Evolutionary conservation across 2,888 invertebrate species (phyloP).

Genomic region (Drosophila cyrtoloma): DNA sequence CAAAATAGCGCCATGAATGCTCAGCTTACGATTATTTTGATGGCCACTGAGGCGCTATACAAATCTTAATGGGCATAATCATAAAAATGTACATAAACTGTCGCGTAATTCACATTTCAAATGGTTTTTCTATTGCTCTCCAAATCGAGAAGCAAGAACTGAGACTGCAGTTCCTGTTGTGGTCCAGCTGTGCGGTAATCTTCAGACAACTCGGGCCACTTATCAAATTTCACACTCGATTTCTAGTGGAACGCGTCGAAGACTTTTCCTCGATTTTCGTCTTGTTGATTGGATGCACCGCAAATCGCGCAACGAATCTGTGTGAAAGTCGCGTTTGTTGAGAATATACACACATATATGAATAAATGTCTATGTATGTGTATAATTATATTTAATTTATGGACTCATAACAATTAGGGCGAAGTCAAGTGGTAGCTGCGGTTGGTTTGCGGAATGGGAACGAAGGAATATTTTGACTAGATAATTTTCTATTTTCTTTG

Average conservation of each 20-base stretch:
- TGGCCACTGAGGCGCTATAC: conserved; percentile 30
- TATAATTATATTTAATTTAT: conserved; percentile 35
- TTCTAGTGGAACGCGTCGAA: conserved; percentile 49
- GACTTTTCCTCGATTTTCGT: conserved; percentile 25
- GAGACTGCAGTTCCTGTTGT: conserved; percentile 26
- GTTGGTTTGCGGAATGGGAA: conserved; percentile 1
- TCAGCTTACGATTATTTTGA: conserved; percentile 28
- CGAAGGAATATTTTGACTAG: conserved; percentile 24
- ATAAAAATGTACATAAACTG: conserved; percentile 61
- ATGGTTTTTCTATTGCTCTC: conserved; percentile 24
- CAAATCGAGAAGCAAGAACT: background rate
- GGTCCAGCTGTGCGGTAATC: conserved; percentile 51
- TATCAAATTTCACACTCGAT: conserved; percentile 76
- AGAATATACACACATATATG: conserved; percentile 3
- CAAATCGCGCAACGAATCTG: conserved; percentile 37
- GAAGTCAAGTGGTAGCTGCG: conserved; percentile 53
- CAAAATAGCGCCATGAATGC: conserved; percentile 13
- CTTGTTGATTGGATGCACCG: conserved; percentile 36
- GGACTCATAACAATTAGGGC: conserved; percentile 47
- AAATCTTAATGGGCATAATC: conserved; percentile 49
- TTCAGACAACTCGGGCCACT: conserved; percentile 55
- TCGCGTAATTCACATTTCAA: conserved; percentile 48
- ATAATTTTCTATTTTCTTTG: conserved; percentile 18
- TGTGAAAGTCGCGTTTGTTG: conserved; percentile 31
- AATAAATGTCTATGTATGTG: background rate